phyloP scores from a whole-genome alignment of 23 tunicate genomes.

The Ascidia mentula region DNA sequence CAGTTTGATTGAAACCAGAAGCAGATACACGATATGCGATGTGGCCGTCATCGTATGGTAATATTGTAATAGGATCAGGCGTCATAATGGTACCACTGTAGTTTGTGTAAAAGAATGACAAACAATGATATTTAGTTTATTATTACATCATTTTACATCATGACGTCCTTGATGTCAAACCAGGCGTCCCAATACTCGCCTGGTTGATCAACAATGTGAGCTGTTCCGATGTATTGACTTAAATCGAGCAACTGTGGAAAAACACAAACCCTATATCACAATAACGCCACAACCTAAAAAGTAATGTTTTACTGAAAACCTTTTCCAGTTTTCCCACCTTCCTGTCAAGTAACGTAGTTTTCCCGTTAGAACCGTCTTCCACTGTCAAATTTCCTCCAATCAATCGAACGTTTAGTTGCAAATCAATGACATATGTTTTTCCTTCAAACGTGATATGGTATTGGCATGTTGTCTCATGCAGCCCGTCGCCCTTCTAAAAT shows the following conservation, averaged over 20 bases:
- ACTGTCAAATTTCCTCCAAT: neutral
- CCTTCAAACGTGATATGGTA: neutral
- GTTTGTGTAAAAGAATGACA: neutral
- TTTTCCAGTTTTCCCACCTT: no score
- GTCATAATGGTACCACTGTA: neutral
- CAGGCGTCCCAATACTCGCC: neutral
- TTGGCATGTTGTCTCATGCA: neutral
- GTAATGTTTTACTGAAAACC: no score
- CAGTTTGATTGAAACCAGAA: no score
- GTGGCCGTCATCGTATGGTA: neutral
- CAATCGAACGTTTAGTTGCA: neutral
- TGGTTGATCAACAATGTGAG: neutral
- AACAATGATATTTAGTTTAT: neutral
- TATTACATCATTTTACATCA: neutral
- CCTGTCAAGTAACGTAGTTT: neutral
- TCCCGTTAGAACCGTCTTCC: neutral
- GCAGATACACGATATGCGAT: neutral
- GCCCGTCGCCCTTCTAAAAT: neutral
- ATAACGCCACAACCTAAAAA: neutral
- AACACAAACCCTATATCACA: neutral
- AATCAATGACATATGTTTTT: neutral
- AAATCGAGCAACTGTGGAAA: neutral
- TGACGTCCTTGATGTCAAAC: neutral
- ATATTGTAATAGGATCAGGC: neutral
- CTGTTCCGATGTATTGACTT: neutral